phyloP scores from a whole-genome alignment of 2,113 vertebrate species.

The Nycticebus coucang region DNA sequence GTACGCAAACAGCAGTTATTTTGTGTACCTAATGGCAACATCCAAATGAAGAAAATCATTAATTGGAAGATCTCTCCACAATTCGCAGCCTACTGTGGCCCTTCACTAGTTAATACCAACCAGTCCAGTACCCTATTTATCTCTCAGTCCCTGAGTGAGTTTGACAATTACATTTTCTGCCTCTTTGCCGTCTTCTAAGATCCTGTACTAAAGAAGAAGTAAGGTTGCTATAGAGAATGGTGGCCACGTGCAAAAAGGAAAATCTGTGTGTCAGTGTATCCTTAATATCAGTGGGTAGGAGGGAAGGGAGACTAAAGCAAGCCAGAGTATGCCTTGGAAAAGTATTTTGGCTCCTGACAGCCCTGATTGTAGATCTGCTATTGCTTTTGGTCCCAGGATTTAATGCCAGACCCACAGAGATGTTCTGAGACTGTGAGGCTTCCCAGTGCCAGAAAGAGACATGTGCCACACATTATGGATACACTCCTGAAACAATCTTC shows the following conservation, averaged over 20 bases:
- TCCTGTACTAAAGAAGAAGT: background rate
- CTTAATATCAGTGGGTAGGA: background rate
- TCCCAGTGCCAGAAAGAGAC: background rate
- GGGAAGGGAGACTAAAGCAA: background rate
- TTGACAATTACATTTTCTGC: background rate
- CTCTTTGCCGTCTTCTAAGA: background rate
- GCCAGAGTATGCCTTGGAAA: background rate
- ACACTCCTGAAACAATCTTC: slow-evolving; percentile 48
- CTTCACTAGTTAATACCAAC: background rate
- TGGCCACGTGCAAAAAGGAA: background rate
- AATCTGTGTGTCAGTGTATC: background rate
- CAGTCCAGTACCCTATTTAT: background rate
- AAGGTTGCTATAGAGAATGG: background rate
- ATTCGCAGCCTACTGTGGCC: background rate
- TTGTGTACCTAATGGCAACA: background rate
- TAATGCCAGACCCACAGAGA: background rate
- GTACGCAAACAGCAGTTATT: background rate
- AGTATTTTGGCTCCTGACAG: background rate
- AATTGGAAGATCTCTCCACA: background rate
- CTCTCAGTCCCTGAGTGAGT: background rate
- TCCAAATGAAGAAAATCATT: background rate
- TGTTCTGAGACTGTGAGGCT: background rate
- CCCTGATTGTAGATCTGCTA: background rate
- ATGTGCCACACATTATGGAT: background rate
- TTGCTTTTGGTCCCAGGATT: background rate